phyloP scores from a whole-genome alignment of 2,888 invertebrate genomes.

The Flexamia atlantica region DNA sequence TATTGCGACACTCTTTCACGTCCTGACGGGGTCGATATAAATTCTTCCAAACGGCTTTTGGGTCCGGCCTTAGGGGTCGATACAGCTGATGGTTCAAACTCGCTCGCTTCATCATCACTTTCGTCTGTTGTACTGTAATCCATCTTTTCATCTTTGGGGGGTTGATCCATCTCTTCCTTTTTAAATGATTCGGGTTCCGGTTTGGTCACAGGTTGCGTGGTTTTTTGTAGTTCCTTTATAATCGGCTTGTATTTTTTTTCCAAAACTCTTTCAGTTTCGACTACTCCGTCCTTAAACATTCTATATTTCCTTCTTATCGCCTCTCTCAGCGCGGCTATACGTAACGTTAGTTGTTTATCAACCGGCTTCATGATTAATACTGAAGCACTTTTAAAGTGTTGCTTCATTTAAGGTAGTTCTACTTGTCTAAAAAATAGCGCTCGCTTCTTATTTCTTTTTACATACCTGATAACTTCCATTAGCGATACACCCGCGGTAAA shows the following conservation, averaged over 20 bases:
- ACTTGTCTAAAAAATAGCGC: conserved; percentile 34
- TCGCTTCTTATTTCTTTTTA: background rate
- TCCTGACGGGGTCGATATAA: background rate
- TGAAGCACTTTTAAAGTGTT: background rate
- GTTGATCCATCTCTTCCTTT: background rate
- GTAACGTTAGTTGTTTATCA: background rate
- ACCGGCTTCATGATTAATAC: conserved; percentile 26
- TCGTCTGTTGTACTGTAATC: background rate
- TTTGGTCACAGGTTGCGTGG: background rate
- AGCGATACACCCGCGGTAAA: too few relatives aligned
- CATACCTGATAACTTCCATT: too few relatives aligned
- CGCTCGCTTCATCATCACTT: too few relatives aligned
- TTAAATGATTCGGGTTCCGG: background rate
- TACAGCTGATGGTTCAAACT: too few relatives aligned
- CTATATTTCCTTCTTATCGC: conserved; percentile 29
- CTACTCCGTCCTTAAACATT: background rate
- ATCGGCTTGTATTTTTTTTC: conserved; percentile 35
- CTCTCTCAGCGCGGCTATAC: conserved; percentile 3
- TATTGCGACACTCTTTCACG: background rate
- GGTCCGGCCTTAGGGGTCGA: too few relatives aligned
- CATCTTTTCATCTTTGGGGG: too few relatives aligned
- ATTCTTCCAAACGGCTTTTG: too few relatives aligned
- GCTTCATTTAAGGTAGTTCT: conserved; percentile 1
- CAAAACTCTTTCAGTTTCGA: background rate
- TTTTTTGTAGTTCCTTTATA: background rate